Conservation (phyloP, 2,888 invertebrate species). For the Chymomyza fuscimana region DNA sequence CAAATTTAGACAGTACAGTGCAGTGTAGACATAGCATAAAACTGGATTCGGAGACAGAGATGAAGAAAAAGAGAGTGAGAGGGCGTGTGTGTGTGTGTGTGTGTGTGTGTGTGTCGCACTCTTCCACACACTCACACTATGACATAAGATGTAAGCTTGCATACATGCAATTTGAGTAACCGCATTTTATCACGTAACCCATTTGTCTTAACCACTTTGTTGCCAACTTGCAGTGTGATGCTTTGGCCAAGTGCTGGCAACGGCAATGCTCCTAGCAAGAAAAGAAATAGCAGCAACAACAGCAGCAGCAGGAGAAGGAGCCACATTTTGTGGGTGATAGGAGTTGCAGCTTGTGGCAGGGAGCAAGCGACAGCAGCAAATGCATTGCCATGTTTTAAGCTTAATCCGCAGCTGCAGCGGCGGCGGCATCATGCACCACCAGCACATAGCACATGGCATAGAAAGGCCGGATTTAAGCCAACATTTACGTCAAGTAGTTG, state of each 20-base stretch:
- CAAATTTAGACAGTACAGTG: no score
- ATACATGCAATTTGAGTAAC: conserved; percentile 76
- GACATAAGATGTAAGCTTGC: conserved; percentile 61
- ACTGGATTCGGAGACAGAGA: no score
- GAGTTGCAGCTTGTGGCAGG: conserved; percentile 3
- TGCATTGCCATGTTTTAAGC: conserved; percentile 70
- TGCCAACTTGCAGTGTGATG: conserved; percentile 72
- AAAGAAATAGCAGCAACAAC: conserved; percentile 1
- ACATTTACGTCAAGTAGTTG: conserved; percentile 66
- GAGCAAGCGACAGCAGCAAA: conserved; percentile 47
- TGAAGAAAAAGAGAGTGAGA: no score
- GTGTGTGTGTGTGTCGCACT: not conserved
- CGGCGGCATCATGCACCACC: conserved; percentile 32
- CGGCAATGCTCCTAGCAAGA: conserved; percentile 25
- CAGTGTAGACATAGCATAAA: no score
- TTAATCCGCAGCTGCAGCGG: conserved; percentile 52
- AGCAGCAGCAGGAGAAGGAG: conserved; percentile 21
- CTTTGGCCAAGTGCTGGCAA: conserved; percentile 58
- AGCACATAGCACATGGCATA: conserved; percentile 27
- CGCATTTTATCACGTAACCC: conserved; percentile 78
- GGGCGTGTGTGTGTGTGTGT: no score
- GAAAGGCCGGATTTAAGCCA: conserved; percentile 61
- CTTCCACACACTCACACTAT: conserved; percentile 28
- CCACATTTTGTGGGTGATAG: conserved; percentile 9
- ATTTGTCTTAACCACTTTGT: conserved; percentile 77